phyloP scores from a whole-genome alignment of 2,888 invertebrate genomes.

The Ditula angustiorana region DNA sequence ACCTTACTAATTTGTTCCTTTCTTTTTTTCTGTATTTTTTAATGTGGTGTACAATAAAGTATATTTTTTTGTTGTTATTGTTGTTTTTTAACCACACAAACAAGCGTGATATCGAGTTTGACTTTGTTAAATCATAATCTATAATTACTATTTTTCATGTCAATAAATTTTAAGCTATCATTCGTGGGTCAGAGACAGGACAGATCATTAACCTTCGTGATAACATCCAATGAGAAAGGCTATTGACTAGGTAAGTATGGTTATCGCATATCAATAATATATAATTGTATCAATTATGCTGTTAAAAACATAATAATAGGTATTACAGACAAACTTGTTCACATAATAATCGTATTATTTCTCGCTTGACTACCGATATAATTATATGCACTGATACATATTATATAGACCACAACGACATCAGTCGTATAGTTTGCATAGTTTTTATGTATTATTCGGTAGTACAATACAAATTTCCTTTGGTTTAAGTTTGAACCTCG shows the following conservation, averaged over 20 bases:
- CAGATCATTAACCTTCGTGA: constrained; percentile 1
- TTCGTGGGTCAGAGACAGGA: background rate
- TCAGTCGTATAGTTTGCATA: too few species aligned
- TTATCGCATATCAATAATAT: constrained; percentile 8
- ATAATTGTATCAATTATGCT: constrained; percentile 8
- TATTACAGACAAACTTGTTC: background rate
- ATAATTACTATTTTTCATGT: background rate
- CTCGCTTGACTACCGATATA: too few species aligned
- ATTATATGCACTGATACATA: background rate
- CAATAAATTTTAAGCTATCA: background rate
- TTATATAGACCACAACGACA: too few species aligned
- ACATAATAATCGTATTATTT: background rate
- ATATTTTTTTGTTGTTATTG: too few species aligned
- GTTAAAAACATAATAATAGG: background rate
- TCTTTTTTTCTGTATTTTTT: too few species aligned
- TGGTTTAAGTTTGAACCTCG: too few species aligned
- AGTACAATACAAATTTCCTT: too few species aligned
- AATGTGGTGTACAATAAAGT: too few species aligned
- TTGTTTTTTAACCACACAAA: too few species aligned
- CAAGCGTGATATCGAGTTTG: background rate
- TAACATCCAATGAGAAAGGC: constrained; percentile 10
- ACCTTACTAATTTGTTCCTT: too few species aligned
- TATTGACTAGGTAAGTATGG: constrained; percentile 5
- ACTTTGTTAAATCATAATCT: background rate
- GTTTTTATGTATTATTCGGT: too few species aligned